Base-by-base conservation (phyloP, 2,888 invertebrate genomes). In the Strigamia transsilvanica region DNA sequence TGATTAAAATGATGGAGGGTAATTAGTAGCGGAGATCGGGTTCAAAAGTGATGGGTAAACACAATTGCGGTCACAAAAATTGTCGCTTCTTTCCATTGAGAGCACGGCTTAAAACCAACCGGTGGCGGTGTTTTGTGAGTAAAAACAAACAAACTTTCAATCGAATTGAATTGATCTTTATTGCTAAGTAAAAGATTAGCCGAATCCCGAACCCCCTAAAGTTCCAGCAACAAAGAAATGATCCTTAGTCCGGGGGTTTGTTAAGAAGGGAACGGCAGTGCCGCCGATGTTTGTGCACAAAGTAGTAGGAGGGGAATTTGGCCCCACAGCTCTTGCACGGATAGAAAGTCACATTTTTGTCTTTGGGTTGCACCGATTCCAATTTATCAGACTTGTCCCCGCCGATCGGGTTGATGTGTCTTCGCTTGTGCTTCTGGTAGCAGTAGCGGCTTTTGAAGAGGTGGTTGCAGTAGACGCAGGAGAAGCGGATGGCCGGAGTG, bases 221-320 rank as follows among this genome's bases (percentile, higher is more conserved):
- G n/a, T n/a, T n/a, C n/a, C n/a, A n/a, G n/a, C n/a, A n/a, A n/a
- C n/a, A n/a, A n/a, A n/a, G n/a, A n/a, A n/a, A 7, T 34, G 34
- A 5, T 7, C 4, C 3, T 34, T 34, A 34, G 34, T 34, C 34
- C 7, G 34, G 3, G 4, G 15, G 51, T 12, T 80, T 80, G 51
- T 7, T 23, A 2, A 46, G 3, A n/a, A 27, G 27, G 27, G 46
- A 81, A 80, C 96, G 96, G 86, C 95, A 95, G 86, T 93, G 88
- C 89, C 95, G 95, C 81, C 95, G 90, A 87, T 96, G 96, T 87
- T 96, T 96, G 87, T 96, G 96, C 32, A 96, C 96, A 89, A 96
- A 96, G 89, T 96, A 96, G 87, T 96, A 96, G 85, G 95, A 95
- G 0, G 96, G 96, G 87, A 96, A 96, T 88, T 96, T 96, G 85